Evolutionary conservation across 2,888 invertebrate genomes (phyloP).

Genomic region (Alloscopus bannaensis): DNA sequence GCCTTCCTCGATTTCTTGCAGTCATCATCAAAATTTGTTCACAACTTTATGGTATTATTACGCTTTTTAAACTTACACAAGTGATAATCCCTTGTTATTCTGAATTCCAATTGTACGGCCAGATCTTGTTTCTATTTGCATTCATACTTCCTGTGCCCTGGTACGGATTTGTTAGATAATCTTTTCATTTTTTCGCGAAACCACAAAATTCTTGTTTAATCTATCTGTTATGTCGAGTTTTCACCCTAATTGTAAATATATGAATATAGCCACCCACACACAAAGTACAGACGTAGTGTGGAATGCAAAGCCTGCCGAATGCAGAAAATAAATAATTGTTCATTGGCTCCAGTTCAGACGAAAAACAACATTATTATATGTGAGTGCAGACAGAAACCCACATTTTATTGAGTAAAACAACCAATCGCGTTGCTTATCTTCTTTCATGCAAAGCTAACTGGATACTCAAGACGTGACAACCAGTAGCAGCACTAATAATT

Average conservation of each 20-base stretch:
- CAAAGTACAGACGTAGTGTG: background rate
- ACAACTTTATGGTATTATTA: conserved; percentile 7
- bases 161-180: background rate
- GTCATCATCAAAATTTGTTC: conserved; percentile 4
- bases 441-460: too few relatives aligned
- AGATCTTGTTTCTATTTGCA: background rate
- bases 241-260: background rate
- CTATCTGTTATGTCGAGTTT: background rate
- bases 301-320: background rate
- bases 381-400: background rate
- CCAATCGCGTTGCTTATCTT: background rate
- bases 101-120: background rate
- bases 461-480: too few relatives aligned
- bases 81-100: conserved; percentile 12
- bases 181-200: conserved; percentile 26
- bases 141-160: conserved; percentile 34
- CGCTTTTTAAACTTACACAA: background rate
- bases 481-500: background rate
- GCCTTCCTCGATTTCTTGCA: too few relatives aligned
- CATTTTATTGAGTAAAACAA: background rate
- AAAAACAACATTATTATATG: background rate
- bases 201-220: conserved; percentile 27
- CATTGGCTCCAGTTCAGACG: conserved; percentile 48
- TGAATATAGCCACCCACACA: background rate
- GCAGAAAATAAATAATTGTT: conserved; percentile 43